Base-by-base conservation (phyloP, 2,888 invertebrate genomes). In the Apocheima hispidaria region DNA sequence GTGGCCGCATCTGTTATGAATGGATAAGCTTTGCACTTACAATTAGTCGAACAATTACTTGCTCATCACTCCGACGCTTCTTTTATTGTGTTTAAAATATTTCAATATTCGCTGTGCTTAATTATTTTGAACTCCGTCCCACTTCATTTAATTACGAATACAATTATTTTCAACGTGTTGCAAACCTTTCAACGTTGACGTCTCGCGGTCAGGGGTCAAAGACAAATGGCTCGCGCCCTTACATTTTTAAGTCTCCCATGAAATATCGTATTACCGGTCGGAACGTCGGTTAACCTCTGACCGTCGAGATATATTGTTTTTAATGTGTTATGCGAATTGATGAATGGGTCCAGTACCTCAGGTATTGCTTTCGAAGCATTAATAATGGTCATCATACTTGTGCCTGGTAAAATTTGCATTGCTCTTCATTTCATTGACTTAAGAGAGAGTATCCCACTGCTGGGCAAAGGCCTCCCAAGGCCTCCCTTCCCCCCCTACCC, bases 241-340 rank as follows among this genome's bases (percentile, higher is more conserved):
- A 51, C 62, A 70, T 74, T 74, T 79, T 74, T 75, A 68, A 71
- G 65, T 69, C 73, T 70, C 55, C 60, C 70, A 65, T 74, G 74
- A 75, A 68, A 71, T 75, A 77, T 75, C 46, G 69, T 51, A 61
- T 70, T 65, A 68, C 68, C 46, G 51, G 58, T 35, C 61, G 60
- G 64, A 67, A 69, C 69, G 64, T 60, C 33, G 41, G 20, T 18
- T 48, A 20, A 62, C 48, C 56, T 62, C 35, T 44, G 33, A 21
- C 40, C 38, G 30, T 0, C 4, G 28, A 28, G 51, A 82, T 82
- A 77, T 81, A 86, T 81, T 76, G 77, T 81, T 80, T 81, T 78
- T 79, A 84, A 82, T 79, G 26, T 16, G 9, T 28, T 28, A 18
- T 28, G 77, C 77, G 77, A 71, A 72, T 70, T 84, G 84, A 82